Evolutionary conservation across 1,140 invertebrate species (phyloP), one percentile per base, ranked within the genome.

Genomic region (Patella vulgata): DNA sequence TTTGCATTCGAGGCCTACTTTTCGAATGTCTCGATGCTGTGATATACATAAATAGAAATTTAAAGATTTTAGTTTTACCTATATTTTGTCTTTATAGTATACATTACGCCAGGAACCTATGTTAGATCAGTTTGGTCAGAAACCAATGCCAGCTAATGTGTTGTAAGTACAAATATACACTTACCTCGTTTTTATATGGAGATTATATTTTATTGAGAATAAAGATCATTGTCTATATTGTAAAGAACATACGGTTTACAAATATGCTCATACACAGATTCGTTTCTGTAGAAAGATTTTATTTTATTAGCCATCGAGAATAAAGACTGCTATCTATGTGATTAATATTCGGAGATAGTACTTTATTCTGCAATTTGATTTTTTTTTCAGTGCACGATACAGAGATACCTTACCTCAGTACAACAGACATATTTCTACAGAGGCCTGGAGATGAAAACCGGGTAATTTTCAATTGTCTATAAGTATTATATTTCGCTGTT

Each of bases 401-500:
- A 59, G 78, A 25, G 78, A 80, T 47, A 77, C 73, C 8, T 77
- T 80, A 52, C 79, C 79, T 11, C 78, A 80, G 53, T 78, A 78
- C 60, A 73, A 66, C 56, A 54, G 76, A 17, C 74, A 77, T 52
- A 72, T 79, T 28, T 54, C 78, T 19, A 60, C 71, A 14, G 74
- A 80, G 52, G 74, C 75, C 36, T 81, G 79, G 79, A 53, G 79
- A 54, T 77, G 74, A 70, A 59, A 12, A 33, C 28, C 19, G 1
- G 0, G 11, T 23, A 23, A 14, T 30, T 27, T 27, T 44, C 50
- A 8, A 36, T 8, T 14, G 6, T 36, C 14, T 36, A 36, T 36
- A 5, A 36, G 33, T 36, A 36, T 36, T 36, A 36, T 36, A n/a
- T n/a, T n/a, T n/a, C n/a, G n/a, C n/a, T n/a, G n/a, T n/a, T n/a